Evolutionary conservation across 2,888 invertebrate species (phyloP).

Genomic region (Dicyrtoma fusca): DNA sequence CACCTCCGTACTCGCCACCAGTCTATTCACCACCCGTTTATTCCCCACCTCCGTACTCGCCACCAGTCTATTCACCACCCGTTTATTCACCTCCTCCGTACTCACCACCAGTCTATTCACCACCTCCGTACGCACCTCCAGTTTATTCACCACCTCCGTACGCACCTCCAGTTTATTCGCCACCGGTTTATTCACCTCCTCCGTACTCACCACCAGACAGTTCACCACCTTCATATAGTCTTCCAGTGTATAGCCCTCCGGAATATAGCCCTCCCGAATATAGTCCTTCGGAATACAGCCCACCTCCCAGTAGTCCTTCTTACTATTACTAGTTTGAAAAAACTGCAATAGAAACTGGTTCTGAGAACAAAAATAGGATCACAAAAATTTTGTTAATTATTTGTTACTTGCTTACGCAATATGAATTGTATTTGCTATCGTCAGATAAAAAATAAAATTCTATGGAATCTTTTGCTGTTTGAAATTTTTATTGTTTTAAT

Average conservation of each 20-base stretch:
- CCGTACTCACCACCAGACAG: conserved; percentile 23
- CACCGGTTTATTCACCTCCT: conserved; percentile 15
- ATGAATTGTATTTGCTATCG: no score
- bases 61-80: conserved; percentile 24
- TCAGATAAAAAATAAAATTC: neutral
- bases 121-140: conserved; percentile 33
- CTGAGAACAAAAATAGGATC: no score
- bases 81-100: conserved; percentile 14
- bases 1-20: conserved; percentile 17
- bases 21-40: conserved; percentile 19
- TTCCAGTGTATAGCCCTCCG: conserved; percentile 25
- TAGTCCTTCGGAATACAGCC: conserved; percentile 15
- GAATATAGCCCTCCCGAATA: conserved; percentile 31
- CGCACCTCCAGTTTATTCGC: neutral
- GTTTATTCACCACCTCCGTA: conserved; percentile 11
- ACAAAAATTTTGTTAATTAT: no score
- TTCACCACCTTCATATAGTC: conserved; percentile 12
- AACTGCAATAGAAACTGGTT: no score
- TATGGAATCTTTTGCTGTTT: no score
- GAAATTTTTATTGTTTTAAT: no score
- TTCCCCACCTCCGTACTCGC: conserved; percentile 17
- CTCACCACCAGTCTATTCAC: conserved; percentile 7
- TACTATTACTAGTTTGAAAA: no score
- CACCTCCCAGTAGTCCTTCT: neutral
- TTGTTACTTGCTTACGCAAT: no score